Conservation (phyloP, 92 coral and sea anemone genomes). For the Heteractis magnifica region DNA sequence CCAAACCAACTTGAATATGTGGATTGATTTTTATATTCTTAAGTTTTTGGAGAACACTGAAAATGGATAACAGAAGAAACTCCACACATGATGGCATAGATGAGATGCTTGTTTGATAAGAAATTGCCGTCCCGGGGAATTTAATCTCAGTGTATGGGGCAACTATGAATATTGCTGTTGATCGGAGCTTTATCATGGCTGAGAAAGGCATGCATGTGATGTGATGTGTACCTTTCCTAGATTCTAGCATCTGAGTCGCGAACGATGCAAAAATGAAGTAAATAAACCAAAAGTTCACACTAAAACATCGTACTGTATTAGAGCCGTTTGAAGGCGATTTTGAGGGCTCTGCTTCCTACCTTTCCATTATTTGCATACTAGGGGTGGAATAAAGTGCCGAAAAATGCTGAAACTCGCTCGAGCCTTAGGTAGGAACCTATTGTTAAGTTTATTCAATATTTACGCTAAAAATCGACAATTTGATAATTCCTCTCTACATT, state of each 20-base stretch:
- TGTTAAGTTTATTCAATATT: too few species aligned
- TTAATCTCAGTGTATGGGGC: neutral
- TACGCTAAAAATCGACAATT: too few species aligned
- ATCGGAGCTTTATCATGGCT: neutral
- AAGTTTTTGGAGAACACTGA: neutral
- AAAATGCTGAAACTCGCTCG: too few species aligned
- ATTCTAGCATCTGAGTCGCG: neutral
- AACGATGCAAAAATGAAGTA: neutral
- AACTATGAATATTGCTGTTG: neutral
- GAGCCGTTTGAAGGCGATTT: too few species aligned
- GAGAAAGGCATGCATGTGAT: neutral
- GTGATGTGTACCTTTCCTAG: neutral
- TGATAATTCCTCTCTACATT: too few species aligned
- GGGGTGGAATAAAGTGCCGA: too few species aligned
- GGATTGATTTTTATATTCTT: neutral
- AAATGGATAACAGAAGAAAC: neutral
- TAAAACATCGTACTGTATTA: too few species aligned
- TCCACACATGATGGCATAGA: neutral
- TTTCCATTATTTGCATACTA: too few species aligned
- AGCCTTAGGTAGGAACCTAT: too few species aligned
- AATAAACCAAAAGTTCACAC: too few species aligned
- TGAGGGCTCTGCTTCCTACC: too few species aligned
- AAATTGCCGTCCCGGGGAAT: neutral
- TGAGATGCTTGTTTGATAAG: constrained; percentile 1
- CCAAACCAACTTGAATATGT: neutral